Conservation (phyloP, 35 echinoderm and acorn worm genomes). For the Lytechinus variegatus region DNA sequence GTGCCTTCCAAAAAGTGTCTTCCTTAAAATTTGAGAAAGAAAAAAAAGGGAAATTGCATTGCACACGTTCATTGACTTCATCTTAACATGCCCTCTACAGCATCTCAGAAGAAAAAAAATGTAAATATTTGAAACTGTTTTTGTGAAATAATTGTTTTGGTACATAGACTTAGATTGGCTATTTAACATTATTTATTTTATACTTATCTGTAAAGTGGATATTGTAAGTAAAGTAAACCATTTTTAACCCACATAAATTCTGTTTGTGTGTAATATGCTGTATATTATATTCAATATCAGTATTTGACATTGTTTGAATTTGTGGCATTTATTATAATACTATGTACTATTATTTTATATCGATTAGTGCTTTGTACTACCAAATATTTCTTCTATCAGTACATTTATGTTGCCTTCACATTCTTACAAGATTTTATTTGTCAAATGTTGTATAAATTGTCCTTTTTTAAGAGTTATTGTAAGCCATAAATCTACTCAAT, state of each 20-base stretch:
- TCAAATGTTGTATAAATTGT: neutral
- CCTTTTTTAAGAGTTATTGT: neutral
- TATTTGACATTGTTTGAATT: neutral
- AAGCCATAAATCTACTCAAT: neutral
- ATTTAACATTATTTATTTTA: neutral
- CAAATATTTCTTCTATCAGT: neutral
- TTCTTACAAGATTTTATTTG: neutral
- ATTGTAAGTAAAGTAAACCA: neutral
- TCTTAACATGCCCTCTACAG: neutral
- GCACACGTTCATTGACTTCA: neutral
- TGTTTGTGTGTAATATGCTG: neutral
- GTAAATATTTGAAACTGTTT: neutral
- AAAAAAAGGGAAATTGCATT: neutral
- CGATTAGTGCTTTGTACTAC: neutral
- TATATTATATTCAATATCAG: neutral
- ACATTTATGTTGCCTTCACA: neutral
- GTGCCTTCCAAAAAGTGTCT: slow-evolving; percentile 30
- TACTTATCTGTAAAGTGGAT: neutral
- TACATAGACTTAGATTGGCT: neutral
- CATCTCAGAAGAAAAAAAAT: neutral
- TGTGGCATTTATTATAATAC: neutral
- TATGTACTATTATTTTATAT: neutral
- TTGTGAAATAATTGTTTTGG: neutral
- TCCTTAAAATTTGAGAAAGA: neutral
- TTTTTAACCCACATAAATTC: neutral